Conservation (phyloP, 2,797 vertebrate species). For the Cossypha caffra region DNA sequence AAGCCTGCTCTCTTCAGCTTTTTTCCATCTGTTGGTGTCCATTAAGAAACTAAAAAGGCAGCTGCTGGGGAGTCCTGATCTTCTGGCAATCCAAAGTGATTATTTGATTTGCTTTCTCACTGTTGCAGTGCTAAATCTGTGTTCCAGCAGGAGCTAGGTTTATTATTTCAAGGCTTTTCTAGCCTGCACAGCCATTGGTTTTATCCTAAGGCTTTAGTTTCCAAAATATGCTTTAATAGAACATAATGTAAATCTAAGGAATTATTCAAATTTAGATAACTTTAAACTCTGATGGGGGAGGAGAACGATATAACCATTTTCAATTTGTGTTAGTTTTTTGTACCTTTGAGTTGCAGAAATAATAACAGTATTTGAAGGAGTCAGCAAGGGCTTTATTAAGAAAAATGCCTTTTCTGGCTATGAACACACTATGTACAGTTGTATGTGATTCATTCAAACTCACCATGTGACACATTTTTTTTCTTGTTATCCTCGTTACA, state of each 20-base stretch:
- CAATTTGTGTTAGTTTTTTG: not conserved
- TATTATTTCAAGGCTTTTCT: not conserved
- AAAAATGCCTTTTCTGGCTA: not conserved
- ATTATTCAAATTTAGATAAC: not conserved
- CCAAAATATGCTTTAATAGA: not conserved
- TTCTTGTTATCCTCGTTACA: not conserved
- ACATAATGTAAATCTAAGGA: not conserved
- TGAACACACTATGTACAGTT: not conserved
- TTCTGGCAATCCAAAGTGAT: not conserved
- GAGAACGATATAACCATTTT: not conserved
- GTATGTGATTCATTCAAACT: not conserved
- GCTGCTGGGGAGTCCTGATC: not conserved
- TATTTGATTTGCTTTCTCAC: constrained; percentile 6
- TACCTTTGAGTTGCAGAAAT: not conserved
- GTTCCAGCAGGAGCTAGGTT: not conserved
- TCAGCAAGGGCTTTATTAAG: not conserved
- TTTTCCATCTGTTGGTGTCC: constrained; percentile 36
- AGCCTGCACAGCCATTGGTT: not conserved
- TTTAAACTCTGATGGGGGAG: not conserved
- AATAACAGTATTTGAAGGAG: not conserved
- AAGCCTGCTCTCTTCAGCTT: not conserved
- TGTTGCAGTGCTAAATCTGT: not conserved
- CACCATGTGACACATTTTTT: not conserved
- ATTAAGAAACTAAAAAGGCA: constrained; percentile 28
- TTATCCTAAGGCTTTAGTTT: constrained; percentile 2